Percentiles rank a stretch among this genome's conserved stretches.
phyloP scores from a whole-genome alignment of 2,888 invertebrate species.

The Dolomedes plantarius region DNA sequence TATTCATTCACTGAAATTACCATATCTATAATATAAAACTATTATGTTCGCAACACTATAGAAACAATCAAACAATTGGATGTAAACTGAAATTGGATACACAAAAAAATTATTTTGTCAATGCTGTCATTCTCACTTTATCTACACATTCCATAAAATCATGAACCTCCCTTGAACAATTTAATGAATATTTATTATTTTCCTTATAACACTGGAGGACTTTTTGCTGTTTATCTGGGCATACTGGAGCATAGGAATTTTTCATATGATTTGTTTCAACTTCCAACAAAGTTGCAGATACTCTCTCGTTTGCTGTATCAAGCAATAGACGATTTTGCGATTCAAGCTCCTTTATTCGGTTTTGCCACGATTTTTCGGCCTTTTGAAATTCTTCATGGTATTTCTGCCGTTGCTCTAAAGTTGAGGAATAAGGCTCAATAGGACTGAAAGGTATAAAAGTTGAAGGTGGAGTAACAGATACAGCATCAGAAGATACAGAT shows the following conservation, averaged over 20 bases:
- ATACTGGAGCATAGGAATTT: slow-evolving; percentile 68
- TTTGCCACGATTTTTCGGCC: slow-evolving; percentile 66
- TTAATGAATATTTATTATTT: slow-evolving; percentile 67
- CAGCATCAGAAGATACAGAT: background rate
- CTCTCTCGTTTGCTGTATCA: slow-evolving; percentile 57
- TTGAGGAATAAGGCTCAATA: slow-evolving; percentile 43
- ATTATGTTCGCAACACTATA: background rate
- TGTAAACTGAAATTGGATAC: background rate
- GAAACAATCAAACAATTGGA: background rate
- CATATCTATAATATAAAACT: background rate
- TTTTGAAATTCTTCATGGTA: slow-evolving; percentile 64
- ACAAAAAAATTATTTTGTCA: slow-evolving; percentile 30
- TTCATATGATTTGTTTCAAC: slow-evolving; percentile 68
- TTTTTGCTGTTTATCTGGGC: slow-evolving; percentile 62
- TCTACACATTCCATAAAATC: slow-evolving; percentile 72
- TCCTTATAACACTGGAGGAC: slow-evolving; percentile 68
- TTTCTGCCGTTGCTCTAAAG: slow-evolving; percentile 61
- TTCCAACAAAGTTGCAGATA: slow-evolving; percentile 50
- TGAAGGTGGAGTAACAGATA: background rate
- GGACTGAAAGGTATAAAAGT: slow-evolving; percentile 36
- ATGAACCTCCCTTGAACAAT: slow-evolving; percentile 72
- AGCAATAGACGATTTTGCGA: slow-evolving; percentile 65
- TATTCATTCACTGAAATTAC: background rate
- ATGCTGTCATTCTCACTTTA: slow-evolving; percentile 57
- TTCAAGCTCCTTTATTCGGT: slow-evolving; percentile 61